Evolutionary conservation across 2,797 vertebrate species (phyloP).

Genomic region (Eulemur coronatus): DNA sequence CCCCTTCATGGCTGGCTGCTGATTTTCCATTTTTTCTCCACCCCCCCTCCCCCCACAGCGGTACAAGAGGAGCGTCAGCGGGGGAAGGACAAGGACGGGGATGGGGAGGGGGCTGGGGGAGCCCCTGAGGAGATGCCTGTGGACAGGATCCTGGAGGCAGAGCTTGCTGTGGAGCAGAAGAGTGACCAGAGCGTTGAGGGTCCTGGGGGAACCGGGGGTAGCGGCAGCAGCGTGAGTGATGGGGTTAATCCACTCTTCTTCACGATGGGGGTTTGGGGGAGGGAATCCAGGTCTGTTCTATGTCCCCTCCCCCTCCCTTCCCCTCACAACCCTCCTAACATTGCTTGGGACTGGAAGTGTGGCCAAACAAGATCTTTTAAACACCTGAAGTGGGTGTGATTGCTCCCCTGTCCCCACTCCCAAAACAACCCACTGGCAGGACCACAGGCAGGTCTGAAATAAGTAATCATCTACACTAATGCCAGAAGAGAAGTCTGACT

Average conservation of each 20-base stretch:
- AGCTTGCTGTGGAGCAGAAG: constrained; percentile 95
- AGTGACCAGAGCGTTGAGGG: constrained; percentile 93
- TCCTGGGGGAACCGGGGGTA: constrained; percentile 88
- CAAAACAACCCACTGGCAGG: background rate
- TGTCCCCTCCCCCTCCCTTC: background rate
- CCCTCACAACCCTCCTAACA: background rate
- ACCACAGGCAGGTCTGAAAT: background rate
- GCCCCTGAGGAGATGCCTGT: constrained; percentile 96
- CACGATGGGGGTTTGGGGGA: background rate
- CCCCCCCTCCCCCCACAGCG: constrained; percentile 80
- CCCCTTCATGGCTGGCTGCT: background rate
- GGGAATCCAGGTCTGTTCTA: background rate
- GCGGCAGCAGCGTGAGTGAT: constrained; percentile 87
- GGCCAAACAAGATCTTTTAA: background rate
- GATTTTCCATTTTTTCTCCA: constrained; percentile 34
- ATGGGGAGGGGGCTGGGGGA: constrained; percentile 90
- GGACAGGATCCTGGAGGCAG: constrained; percentile 95
- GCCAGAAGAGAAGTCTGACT: background rate
- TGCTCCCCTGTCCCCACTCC: background rate
- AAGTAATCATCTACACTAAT: background rate
- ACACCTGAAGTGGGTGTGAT: background rate
- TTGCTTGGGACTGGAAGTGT: background rate
- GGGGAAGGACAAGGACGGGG: constrained; percentile 87
- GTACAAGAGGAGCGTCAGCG: constrained; percentile 95
- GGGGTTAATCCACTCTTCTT: constrained; percentile 28